Base-by-base conservation (phyloP, 2,113 vertebrate species). In the Eulacestoma nigropectus region DNA sequence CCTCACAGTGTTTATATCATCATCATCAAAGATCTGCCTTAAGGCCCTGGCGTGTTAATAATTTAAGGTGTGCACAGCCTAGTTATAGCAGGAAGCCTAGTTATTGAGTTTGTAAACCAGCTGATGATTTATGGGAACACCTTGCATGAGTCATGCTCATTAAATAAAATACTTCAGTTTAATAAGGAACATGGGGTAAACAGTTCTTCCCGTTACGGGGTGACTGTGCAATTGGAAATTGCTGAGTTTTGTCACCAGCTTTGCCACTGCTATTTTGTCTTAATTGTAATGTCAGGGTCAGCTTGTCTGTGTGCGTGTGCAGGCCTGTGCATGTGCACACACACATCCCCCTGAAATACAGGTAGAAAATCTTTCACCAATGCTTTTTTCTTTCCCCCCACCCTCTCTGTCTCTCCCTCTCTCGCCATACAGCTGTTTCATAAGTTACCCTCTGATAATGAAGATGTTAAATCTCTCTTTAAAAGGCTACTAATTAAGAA, bases 71-170 rank as follows among this genome's bases (percentile, higher is more conserved):
- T 98, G 97, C 97, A 98, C 98, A 98, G 98, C 98, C 98, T 98
- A 98, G 98, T 99, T 99, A 98, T 97, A 99, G 98, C 99, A 99
- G 99, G 99, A 99, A 99, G 98, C 98, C 98, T 98, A 98, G 98
- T 99, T 99, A 99, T 99, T 99, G 98, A 99, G 98, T 99, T 99
- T 99, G 98, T 99, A 99, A 99, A 99, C 98, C 98, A 99, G 98
- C 98, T 98, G 98, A 99, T 99, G 99, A 99, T 99, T 99, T 99
- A 99, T 99, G 98, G 98, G 98, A 99, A 98, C 99, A 99, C 98
- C 99, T 99, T 98, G 98, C 97, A 97, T 99, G 99, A 98, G 98
- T 99, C 98, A 98, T 96, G 97, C 98, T 98, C 98, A 98, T 99
- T 99, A 99, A 99, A 99, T 98, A 98, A 98, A 99, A 98, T 98